phyloP scores from a whole-genome alignment of 2,113 vertebrate species.

The Centropus unirufus region DNA sequence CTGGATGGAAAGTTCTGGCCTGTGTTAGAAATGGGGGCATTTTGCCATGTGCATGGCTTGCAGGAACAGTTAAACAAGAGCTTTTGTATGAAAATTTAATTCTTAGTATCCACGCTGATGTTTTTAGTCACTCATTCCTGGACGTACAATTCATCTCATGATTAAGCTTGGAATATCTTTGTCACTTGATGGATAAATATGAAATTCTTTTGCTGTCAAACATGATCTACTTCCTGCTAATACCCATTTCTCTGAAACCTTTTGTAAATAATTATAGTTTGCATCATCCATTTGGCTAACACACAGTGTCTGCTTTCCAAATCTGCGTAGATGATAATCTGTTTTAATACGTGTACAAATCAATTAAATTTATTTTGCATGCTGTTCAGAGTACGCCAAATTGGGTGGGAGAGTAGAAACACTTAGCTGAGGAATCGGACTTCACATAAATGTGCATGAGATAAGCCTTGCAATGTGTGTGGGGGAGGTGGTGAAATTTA shows the following conservation, averaged over 20 bases:
- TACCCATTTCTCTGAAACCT: slow-evolving; percentile 12
- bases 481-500: neutral
- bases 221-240: neutral
- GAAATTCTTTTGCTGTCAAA: neutral
- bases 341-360: slow-evolving; percentile 45
- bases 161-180: neutral
- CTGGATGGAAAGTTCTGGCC: neutral
- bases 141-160: neutral
- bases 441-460: neutral
- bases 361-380: slow-evolving; percentile 45
- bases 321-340: slow-evolving; percentile 28
- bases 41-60: neutral
- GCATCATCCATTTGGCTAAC: slow-evolving; percentile 10
- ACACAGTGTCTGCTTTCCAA: slow-evolving; percentile 3
- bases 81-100: neutral
- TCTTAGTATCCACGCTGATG: neutral
- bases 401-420: slow-evolving; percentile 18
- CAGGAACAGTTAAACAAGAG: neutral
- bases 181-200: slow-evolving; percentile 8
- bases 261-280: slow-evolving; percentile 42
- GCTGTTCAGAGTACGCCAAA: slow-evolving; percentile 29
- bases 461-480: neutral
- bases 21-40: neutral
- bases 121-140: neutral
- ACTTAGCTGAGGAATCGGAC: neutral